phyloP scores from a whole-genome alignment of 1,140 invertebrate species.

The Camponotus pennsylvanicus region DNA sequence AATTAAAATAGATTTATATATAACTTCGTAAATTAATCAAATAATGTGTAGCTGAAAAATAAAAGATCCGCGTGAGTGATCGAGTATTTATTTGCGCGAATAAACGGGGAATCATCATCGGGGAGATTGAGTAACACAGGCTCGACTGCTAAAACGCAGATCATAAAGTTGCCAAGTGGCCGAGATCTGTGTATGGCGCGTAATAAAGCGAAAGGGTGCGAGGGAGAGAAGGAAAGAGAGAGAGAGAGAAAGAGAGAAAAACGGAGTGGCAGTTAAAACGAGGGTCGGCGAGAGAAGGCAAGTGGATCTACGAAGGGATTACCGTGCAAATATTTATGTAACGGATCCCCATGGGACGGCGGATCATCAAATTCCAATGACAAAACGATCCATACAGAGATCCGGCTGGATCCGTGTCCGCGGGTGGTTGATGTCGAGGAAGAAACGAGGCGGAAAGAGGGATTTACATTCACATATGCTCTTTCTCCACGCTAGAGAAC shows the following conservation, averaged over 20 bases:
- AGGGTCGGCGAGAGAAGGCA: slow-evolving; percentile 65
- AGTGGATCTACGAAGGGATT: slow-evolving; percentile 75
- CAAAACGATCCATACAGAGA: slow-evolving; percentile 71
- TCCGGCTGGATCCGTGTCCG: slow-evolving; percentile 55
- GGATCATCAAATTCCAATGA: slow-evolving; percentile 84
- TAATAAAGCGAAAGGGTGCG: slow-evolving; percentile 69
- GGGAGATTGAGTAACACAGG: slow-evolving; percentile 9
- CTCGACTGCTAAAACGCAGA: slow-evolving; percentile 10
- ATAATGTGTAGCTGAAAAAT: neutral
- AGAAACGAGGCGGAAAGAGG: neutral
- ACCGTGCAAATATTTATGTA: slow-evolving; percentile 75
- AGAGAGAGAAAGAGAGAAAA: neutral
- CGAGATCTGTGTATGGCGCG: slow-evolving; percentile 20
- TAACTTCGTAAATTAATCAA: neutral
- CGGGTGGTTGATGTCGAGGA: slow-evolving; percentile 62
- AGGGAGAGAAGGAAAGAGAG: neutral
- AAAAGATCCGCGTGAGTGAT: neutral
- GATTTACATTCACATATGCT: slow-evolving; percentile 76
- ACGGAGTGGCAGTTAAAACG: slow-evolving; percentile 34
- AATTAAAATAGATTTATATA: too few species aligned
- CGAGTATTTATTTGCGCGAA: neutral
- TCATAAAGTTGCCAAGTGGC: slow-evolving; percentile 58
- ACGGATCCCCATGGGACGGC: slow-evolving; percentile 60
- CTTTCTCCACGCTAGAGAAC: slow-evolving; percentile 10
- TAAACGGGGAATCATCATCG: neutral